Base-by-base conservation (phyloP, 2,888 invertebrate genomes). In the Gastrophysa polygoni region DNA sequence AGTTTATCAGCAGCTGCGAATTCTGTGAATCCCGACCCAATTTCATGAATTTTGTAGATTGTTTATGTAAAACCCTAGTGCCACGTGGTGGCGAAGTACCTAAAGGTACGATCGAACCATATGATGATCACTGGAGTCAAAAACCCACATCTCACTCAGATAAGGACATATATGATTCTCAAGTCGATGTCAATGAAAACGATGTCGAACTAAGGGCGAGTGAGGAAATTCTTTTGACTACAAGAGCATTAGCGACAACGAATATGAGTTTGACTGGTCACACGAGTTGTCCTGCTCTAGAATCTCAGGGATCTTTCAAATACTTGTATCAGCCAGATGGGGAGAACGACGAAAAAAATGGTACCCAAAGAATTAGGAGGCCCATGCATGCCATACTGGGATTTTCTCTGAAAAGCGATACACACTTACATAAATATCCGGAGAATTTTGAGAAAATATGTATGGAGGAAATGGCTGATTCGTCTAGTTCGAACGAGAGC, bases 401-500 rank as follows among this genome's bases (percentile, higher is more conserved):
- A 34, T 63, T 50, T 28, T 28, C 63, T 0, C 29, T 59, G 18
- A 63, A 47, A 28, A 51, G 43, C 20, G 56, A 59, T 3, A 46
- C 49, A 7, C 38, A 20, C 6, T 20, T 55, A n/a, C 44, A 55
- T 10, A 55, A 38, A 20, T 34, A 32, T 20, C 14, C 16, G 0
- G 43, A 55, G 28, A 11, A n/a, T 44, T 11, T 16, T 6, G 2
- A 10, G 11, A 43, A 17, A n/a, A 21, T 24, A 18, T 43, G 18
- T 18, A 6, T 32, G 28, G 29, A 56, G 29, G 6, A 18, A 1
- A 17, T 32, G 8, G 17, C 29, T 1, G 60, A 60, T 1, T 49
- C 64, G 7, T 56, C 65, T 7, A 63, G 62, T 51, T 74, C 73
- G 2, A 68, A 65, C 29, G 72, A 74, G 56, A 74, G 73, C 32